phyloP scores from a whole-genome alignment of 2,113 vertebrate species.

The Petroica traversi region DNA sequence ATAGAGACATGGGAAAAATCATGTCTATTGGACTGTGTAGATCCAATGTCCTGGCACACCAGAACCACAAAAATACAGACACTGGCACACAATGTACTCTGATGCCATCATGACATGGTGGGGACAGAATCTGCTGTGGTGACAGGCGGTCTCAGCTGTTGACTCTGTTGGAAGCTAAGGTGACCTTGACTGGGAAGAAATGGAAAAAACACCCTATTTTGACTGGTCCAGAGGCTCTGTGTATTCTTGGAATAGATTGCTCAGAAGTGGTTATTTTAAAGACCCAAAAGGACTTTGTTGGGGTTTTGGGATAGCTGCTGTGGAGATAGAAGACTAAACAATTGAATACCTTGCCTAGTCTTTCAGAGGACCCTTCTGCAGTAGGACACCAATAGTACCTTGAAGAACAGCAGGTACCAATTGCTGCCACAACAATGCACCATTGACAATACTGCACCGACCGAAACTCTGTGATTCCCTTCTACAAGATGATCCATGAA shows the following conservation, averaged over 20 bases:
- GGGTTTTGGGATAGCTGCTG: neutral
- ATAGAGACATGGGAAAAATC: too few relatives aligned
- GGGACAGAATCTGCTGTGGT: neutral
- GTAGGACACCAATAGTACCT: neutral
- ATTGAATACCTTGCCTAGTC: neutral
- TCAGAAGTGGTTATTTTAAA: neutral
- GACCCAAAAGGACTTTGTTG: neutral
- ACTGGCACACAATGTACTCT: neutral
- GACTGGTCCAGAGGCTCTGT: rapidly evolving
- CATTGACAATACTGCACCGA: rapidly evolving
- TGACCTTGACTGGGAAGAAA: neutral
- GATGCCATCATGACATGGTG: neutral
- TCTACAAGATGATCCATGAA: neutral
- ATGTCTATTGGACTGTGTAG: neutral
- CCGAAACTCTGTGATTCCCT: neutral
- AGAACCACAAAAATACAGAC: neutral
- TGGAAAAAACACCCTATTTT: neutral
- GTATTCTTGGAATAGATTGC: neutral
- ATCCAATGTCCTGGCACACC: neutral
- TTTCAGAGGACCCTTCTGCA: neutral
- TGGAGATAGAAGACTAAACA: neutral
- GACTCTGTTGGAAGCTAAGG: neutral
- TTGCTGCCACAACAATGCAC: neutral
- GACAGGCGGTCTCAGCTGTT: neutral
- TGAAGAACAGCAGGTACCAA: neutral